Base-by-base conservation (phyloP, 2,888 invertebrate genomes). In the Andrena praecox region DNA sequence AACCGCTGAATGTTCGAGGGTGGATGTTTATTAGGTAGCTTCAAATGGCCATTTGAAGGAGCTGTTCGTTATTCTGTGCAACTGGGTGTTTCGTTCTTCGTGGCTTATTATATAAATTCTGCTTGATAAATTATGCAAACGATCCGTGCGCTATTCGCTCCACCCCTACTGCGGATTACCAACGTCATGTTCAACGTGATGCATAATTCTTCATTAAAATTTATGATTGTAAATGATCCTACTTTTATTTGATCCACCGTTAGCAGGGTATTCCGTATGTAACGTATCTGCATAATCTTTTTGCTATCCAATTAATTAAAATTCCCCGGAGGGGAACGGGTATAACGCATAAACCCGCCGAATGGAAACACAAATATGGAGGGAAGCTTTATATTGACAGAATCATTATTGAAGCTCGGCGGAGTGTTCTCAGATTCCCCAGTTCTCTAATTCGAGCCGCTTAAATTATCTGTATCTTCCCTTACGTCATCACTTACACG, bases 1-100 rank as follows among this genome's bases (percentile, higher is more conserved):
- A 80, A 80, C 80, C 75, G 62, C 66, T 67, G 35, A 72, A 63
- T 50, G 56, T 63, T 54, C 64, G 33, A 24, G 64, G 31, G 24
- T 62, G n/a, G 29, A 60, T 56, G 60, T 74, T 79, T 79, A 71
- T 79, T 62, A 69, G 67, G 29, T 27, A 33, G 42, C 54, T 48
- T 29, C 24, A 69, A 33, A 50, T 33, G 35, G 29, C 7, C 60
- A 64, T 76, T 64, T 68, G 77, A 72, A 77, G 67, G 56, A 66
- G 67, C 54, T 52, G 16, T 72, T 72, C 50, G 48, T 77, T 67
- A 67, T 72, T 71, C 62, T 56, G 54, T 20, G 33, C 67, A 29
- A 77, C 63, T 29, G 35, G 63, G 24, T n/a, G 67, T 69, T 79
- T 66, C 64, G 29, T 59, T 12, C 20, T 0, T 33, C 24, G 29